These are phyloP conservation scores for Diadumene lineata DNA, from an alignment of 92 coral and sea anemone genomes.

Conservation along the genomic window DNA sequence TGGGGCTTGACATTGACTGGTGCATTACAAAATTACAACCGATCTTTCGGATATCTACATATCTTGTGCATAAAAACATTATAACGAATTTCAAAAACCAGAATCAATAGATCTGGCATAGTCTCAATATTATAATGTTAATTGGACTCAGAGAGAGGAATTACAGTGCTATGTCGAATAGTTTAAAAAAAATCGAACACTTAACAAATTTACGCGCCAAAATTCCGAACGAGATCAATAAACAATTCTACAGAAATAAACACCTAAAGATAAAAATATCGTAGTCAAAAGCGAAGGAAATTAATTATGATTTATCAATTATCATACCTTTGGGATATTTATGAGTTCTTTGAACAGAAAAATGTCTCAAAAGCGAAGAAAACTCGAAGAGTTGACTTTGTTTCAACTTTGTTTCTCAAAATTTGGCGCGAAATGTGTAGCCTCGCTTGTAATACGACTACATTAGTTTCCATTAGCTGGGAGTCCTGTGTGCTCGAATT, in stretches of 20 bases:
- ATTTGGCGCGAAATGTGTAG: constrained; percentile 6
- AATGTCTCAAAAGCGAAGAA: not conserved
- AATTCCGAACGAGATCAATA: not conserved
- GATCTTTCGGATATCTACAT: too few relatives aligned
- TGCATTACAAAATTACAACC: too few relatives aligned
- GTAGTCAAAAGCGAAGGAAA: not conserved
- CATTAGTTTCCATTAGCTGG: constrained; percentile 5
- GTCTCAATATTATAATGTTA: too few relatives aligned
- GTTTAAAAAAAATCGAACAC: too few relatives aligned
- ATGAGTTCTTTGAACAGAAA: not conserved
- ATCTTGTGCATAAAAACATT: too few relatives aligned
- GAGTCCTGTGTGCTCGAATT: constrained; percentile 4
- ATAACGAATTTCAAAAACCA: too few relatives aligned
- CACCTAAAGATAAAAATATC: not conserved
- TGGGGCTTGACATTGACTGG: too few relatives aligned
- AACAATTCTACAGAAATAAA: not conserved
- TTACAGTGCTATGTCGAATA: too few relatives aligned
- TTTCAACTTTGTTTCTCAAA: not conserved
- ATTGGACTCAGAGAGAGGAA: too few relatives aligned
- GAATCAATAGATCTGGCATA: too few relatives aligned
- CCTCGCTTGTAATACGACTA: constrained; percentile 1
- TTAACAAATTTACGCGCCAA: constrained; percentile 14
- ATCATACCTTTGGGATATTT: not conserved
- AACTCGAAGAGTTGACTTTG: not conserved
- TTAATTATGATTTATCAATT: not conserved